Evolutionary conservation across 2,113 vertebrate genomes (phyloP).

Genomic region (Myotis yumanensis): DNA sequence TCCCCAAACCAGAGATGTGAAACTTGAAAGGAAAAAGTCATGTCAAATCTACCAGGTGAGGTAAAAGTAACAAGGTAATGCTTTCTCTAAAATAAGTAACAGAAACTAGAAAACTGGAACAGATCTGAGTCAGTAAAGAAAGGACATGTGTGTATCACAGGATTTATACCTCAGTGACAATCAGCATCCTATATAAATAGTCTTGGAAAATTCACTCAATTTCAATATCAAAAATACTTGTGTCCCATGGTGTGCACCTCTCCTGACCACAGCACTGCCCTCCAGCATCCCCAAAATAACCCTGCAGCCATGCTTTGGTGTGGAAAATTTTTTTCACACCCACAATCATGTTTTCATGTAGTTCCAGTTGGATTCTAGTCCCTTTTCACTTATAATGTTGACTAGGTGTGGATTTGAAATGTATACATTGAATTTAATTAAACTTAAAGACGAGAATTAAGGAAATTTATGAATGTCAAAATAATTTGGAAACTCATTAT

Average conservation of each 20-base stretch:
- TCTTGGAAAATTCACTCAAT: background rate
- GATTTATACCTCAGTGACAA: background rate
- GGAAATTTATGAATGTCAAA: constrained; percentile 55
- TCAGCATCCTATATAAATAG: background rate
- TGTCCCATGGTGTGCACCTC: background rate
- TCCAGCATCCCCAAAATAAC: background rate
- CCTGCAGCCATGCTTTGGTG: background rate
- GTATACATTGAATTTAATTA: constrained; percentile 48
- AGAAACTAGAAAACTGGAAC: constrained; percentile 29
- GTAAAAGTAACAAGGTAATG: constrained; percentile 34
- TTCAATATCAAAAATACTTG: background rate
- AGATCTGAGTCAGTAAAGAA: constrained; percentile 26
- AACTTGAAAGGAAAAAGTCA: constrained; percentile 19
- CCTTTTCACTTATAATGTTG: background rate
- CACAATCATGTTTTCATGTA: background rate
- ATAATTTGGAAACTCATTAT: constrained; percentile 49
- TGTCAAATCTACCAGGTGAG: constrained; percentile 6
- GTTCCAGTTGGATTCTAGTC: background rate
- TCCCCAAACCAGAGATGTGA: background rate
- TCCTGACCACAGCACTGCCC: background rate
- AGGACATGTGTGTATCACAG: background rate
- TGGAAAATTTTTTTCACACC: background rate
- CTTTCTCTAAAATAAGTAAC: constrained; percentile 34
- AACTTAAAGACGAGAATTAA: constrained; percentile 50
- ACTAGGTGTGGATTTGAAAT: constrained; percentile 1